phyloP scores from a whole-genome alignment of 2,888 invertebrate species.

The Sesia apiformis region DNA sequence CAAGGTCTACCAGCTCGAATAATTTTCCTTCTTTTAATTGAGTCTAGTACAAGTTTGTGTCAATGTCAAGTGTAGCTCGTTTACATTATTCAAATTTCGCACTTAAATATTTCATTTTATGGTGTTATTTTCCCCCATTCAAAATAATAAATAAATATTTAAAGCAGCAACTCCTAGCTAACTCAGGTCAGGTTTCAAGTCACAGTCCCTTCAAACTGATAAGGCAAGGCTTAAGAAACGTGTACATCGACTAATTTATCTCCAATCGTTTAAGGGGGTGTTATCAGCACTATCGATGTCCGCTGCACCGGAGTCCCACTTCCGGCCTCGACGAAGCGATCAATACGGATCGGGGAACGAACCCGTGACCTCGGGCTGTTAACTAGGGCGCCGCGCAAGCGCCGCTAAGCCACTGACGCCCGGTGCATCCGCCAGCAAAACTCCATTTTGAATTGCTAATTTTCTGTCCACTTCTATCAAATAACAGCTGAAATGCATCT shows the following conservation, averaged over 20 bases:
- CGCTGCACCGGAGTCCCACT: conserved; percentile 56
- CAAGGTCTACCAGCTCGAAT: conserved; percentile 17
- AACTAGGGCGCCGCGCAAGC: conserved; percentile 71
- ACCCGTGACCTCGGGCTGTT: conserved; percentile 60
- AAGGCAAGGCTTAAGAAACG: no score
- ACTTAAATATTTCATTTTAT: neutral
- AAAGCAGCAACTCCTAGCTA: no score
- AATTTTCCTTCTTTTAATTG: conserved; percentile 42
- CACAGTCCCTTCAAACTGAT: no score
- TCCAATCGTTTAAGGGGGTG: neutral
- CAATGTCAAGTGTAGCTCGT: conserved; percentile 48
- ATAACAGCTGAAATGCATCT: neutral
- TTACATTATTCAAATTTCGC: neutral
- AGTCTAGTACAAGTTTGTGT: conserved; percentile 33
- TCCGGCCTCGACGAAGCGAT: conserved; percentile 57
- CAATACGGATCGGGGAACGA: conserved; percentile 71
- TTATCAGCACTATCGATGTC: conserved; percentile 40
- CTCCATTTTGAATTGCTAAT: conserved; percentile 56
- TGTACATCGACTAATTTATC: no score
- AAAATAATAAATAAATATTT: no score
- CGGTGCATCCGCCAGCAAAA: conserved; percentile 46
- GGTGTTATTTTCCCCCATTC: no score
- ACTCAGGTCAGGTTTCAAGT: no score
- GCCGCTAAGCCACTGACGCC: conserved; percentile 27
- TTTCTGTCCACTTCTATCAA: conserved; percentile 15